Conservation (phyloP, 2,797 vertebrate species). For the Heliangelus exortis region DNA sequence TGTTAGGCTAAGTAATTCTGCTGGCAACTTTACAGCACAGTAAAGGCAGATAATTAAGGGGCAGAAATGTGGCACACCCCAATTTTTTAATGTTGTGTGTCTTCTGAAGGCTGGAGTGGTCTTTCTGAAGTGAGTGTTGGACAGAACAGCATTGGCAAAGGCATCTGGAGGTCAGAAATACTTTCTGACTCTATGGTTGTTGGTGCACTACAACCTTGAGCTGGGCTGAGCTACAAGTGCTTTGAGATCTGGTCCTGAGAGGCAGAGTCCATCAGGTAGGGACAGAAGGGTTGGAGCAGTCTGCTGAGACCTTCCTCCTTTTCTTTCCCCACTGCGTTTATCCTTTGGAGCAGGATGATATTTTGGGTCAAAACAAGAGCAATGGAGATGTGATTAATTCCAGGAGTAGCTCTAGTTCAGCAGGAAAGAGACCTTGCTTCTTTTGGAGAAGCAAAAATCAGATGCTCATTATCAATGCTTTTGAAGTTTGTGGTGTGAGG, state of each 20-base stretch:
- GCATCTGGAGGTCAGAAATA: not conserved
- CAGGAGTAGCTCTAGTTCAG: not conserved
- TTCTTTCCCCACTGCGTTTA: not conserved
- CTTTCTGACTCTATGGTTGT: not conserved
- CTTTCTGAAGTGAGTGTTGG: rapidly evolving
- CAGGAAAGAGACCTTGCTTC: not conserved
- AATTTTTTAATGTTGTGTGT: rapidly evolving
- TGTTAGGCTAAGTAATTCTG: not conserved
- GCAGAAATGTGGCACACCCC: not conserved
- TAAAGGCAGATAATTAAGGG: not conserved
- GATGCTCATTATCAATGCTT: not conserved
- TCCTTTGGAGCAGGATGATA: not conserved
- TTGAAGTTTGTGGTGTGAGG: not conserved
- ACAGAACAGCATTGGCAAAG: not conserved
- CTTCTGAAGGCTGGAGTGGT: not conserved
- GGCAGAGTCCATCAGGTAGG: not conserved
- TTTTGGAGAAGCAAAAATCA: not conserved
- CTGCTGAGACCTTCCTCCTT: not conserved
- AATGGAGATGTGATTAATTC: not conserved
- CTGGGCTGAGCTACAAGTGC: not conserved
- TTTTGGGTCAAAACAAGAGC: not conserved
- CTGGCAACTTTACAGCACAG: not conserved
- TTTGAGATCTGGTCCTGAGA: not conserved
- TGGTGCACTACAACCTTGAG: not conserved
- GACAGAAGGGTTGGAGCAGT: not conserved